Evolutionary conservation across 2,797 vertebrate genomes (phyloP), one percentile per base, ranked within the genome.

Genomic region (Tympanoctomys barrerae): DNA sequence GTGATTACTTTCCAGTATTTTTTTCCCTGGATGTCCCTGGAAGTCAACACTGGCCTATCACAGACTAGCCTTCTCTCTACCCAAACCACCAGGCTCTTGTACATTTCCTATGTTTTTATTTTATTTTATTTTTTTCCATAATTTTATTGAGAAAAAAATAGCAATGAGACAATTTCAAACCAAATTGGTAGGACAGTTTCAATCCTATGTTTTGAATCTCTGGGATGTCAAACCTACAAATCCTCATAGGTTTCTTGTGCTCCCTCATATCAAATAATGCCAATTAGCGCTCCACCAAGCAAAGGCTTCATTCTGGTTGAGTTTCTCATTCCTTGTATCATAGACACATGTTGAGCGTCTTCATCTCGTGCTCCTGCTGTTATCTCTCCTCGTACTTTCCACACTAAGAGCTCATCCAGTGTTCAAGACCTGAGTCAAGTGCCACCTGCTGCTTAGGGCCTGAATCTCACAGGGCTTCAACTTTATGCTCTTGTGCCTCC

Each of bases 381-480:
- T 62, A 79, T 64, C 36, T 90, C 42, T 18, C 33, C 4, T 7
- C 62, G 64, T 10, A 57, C 49, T 79, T 79, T 31, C 21, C 36
- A 36, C 54, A 39, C 6, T 80, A 57, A 89, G 71, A 75, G 85
- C 39, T 13, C 21, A n/a, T 33, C 57, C 73, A 46, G 59, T 89
- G 80, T 31, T 89, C n/a, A 93, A 95, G 57, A 91, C 42, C 18
- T 18, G 62, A 91, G 31, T 94, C 89, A 96, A 70, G 54, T 39
- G 33, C 5, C 33, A 70, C 4, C 42, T 93, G 31, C 54, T 59
- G 52, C 46, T 70, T 33, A 80, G 79, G 91, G 18, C 4, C 85
- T 86, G n/a, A 89, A 89, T 89, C 75, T 80, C 71, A 79, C 31
- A 42, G 24, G 28, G 42, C 54, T 12, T 36, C 39, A 73, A 39